phyloP scores from a whole-genome alignment of 2,888 invertebrate genomes.

The Plagodis dolabraria region DNA sequence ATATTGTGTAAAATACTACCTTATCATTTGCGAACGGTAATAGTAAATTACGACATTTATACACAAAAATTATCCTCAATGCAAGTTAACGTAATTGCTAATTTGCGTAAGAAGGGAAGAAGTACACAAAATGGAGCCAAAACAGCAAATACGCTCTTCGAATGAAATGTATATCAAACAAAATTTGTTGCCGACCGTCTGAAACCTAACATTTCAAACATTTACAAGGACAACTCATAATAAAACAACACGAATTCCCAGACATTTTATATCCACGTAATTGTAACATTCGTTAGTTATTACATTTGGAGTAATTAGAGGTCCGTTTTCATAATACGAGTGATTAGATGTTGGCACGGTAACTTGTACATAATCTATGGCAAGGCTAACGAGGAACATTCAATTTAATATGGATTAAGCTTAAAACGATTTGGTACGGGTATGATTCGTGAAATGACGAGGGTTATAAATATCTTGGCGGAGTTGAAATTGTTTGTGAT shows the following conservation, averaged over 20 bases:
- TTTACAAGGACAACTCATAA: slow-evolving; percentile 1
- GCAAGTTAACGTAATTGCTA: too few relatives aligned
- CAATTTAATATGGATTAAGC: slow-evolving; percentile 12
- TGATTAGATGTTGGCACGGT: not conserved
- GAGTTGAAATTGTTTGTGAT: not conserved
- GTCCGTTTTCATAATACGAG: not conserved
- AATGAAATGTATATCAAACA: not conserved
- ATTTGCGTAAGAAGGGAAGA: not conserved
- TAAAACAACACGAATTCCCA: not conserved
- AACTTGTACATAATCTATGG: not conserved
- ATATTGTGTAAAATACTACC: too few relatives aligned
- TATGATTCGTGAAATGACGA: not conserved
- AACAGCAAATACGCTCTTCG: not conserved
- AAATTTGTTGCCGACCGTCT: slow-evolving; percentile 1
- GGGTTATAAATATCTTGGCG: not conserved
- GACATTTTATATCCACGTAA: slow-evolving; percentile 1
- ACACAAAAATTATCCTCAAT: too few relatives aligned
- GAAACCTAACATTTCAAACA: not conserved
- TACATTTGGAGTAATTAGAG: slow-evolving; percentile 1
- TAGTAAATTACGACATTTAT: too few relatives aligned
- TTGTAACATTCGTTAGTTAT: slow-evolving; percentile 8
- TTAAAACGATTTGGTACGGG: not conserved
- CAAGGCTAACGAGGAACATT: slow-evolving; percentile 3
- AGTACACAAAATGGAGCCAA: not conserved
- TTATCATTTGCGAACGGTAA: too few relatives aligned